These are phyloP conservation scores for Whitmania pigra DNA, from an alignment of 1,140 invertebrate species.

Conservation along the genomic window DNA sequence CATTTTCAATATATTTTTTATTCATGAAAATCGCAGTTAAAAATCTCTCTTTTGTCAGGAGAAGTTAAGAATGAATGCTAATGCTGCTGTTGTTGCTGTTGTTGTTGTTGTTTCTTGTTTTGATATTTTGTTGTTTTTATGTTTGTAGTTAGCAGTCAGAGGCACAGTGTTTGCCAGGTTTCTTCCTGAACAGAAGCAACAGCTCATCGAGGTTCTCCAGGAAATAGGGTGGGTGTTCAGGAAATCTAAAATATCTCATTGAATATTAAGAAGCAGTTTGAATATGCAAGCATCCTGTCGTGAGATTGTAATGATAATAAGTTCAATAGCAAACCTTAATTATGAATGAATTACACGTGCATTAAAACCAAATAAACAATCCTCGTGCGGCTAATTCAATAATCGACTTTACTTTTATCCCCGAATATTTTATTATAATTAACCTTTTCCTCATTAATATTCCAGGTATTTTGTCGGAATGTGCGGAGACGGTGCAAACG, in stretches of 20 bases:
- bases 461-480: conserved; percentile 63
- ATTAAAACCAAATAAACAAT: too few species aligned
- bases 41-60: too few species aligned
- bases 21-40: too few species aligned
- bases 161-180: conserved; percentile 89
- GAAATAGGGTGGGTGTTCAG: conserved; percentile 56
- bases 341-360: too few species aligned
- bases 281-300: too few species aligned
- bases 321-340: too few species aligned
- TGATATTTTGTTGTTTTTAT: conserved; percentile 17
- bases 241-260: background rate
- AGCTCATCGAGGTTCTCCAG: conserved; percentile 76
- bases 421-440: too few species aligned
- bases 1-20: too few species aligned
- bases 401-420: too few species aligned
- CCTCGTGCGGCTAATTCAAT: too few species aligned
- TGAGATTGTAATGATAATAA: too few species aligned
- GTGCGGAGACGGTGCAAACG: conserved; percentile 96
- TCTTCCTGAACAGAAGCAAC: conserved; percentile 89
- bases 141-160: conserved; percentile 51
- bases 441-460: too few species aligned
- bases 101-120: background rate
- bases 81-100: background rate
- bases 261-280: background rate
- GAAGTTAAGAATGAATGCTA: background rate